Conservation (phyloP, 64 coral and sea anemone species). For the Dendronephthya gigantea region DNA sequence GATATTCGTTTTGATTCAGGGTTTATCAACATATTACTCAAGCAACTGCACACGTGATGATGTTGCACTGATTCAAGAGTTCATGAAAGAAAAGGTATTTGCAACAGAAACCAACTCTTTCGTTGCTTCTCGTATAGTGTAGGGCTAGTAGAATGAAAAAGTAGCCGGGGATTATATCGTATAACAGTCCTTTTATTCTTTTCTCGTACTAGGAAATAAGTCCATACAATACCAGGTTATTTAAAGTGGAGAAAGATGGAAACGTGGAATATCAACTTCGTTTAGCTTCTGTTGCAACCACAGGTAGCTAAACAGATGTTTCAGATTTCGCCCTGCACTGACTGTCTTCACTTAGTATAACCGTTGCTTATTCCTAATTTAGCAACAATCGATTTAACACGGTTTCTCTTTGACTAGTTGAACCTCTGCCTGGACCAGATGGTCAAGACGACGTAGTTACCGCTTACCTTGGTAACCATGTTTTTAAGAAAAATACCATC, state of each 20-base stretch:
- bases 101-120: neutral
- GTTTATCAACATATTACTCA: constrained; percentile 84
- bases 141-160: neutral
- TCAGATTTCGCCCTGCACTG: no score
- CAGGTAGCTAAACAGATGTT: constrained; percentile 50
- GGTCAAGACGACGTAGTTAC: constrained; percentile 52
- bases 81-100: constrained; percentile 95
- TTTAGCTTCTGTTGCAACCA: constrained; percentile 53
- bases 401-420: constrained; percentile 16
- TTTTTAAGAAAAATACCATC: constrained; percentile 54
- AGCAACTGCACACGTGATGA: constrained; percentile 77
- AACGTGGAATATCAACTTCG: constrained; percentile 63
- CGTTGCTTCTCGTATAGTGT: neutral
- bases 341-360: no score
- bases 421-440: constrained; percentile 20
- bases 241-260: constrained; percentile 46
- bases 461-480: constrained; percentile 49
- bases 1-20: constrained; percentile 31
- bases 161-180: no score
- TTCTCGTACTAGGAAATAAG: constrained; percentile 48
- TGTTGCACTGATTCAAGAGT: constrained; percentile 79
- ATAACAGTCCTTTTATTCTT: no score
- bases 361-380: no score
- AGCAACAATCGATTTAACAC: no score
- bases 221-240: constrained; percentile 73